Evolutionary conservation across 2,888 invertebrate species (phyloP).

Genomic region (Muschampia plurimacula): DNA sequence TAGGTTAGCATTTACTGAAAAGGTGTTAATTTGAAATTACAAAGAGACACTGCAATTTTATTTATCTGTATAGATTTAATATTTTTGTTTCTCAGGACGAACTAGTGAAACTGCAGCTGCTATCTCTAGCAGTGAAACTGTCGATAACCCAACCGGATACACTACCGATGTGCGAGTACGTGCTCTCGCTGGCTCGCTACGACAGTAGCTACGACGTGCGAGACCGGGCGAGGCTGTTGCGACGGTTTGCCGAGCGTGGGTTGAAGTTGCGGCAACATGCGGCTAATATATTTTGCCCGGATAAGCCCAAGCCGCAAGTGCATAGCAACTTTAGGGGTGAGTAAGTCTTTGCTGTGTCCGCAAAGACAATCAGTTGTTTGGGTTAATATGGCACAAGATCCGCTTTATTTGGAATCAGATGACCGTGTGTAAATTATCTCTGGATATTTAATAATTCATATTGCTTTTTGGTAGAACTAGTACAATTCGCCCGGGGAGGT

Average conservation of each 20-base stretch:
- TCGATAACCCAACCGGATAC: constrained; percentile 95
- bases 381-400: no score
- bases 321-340: constrained; percentile 92
- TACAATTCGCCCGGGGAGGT: no score
- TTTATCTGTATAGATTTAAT: no score
- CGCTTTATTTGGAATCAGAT: no score
- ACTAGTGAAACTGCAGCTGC: constrained; percentile 97
- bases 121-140: constrained; percentile 97
- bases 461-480: no score
- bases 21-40: no score
- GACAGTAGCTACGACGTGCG: constrained; percentile 99
- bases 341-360: no score
- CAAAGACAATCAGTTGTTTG: no score
- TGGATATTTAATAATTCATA: no score
- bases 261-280: constrained; percentile 73
- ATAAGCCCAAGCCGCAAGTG: constrained; percentile 97
- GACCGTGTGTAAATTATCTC: no score
- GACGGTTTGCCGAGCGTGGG: constrained; percentile 80
- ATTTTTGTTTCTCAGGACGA: constrained; percentile 88
- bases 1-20: no score
- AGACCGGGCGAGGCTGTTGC: constrained; percentile 96
- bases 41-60: no score
- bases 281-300: constrained; percentile 91
- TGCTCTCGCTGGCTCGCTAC: constrained; percentile 97
- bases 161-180: constrained; percentile 94